Percentiles rank a stretch among this genome's conserved stretches.
These are phyloP conservation scores for Meta bourneti DNA, from an alignment of 2,888 invertebrate genomes.

Conservation along the genomic window DNA sequence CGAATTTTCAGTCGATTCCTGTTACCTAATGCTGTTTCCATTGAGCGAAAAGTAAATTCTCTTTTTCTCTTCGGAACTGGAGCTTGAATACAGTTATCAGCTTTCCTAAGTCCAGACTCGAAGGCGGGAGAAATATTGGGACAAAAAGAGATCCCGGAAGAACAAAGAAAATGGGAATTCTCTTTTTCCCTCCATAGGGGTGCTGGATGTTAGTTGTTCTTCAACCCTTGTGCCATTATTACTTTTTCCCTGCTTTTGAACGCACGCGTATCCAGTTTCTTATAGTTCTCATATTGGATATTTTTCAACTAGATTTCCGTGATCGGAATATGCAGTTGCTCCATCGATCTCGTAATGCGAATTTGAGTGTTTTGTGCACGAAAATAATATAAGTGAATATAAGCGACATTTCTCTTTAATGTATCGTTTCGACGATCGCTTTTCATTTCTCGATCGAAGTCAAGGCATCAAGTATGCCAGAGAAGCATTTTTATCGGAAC, in stretches of 20 bases:
- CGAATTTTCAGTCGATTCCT: slow-evolving; percentile 26
- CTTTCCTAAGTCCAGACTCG: background rate
- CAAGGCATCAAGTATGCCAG: too few relatives aligned
- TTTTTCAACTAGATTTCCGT: background rate
- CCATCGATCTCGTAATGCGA: background rate
- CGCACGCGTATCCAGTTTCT: background rate
- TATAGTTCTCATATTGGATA: background rate
- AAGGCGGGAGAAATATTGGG: background rate
- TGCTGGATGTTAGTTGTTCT: background rate
- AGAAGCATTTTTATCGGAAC: too few relatives aligned
- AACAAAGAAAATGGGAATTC: background rate
- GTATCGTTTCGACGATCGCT: too few relatives aligned
- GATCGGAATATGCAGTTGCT: background rate
- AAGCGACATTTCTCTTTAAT: too few relatives aligned
- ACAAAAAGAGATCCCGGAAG: background rate
- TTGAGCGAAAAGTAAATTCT: slow-evolving; percentile 19
- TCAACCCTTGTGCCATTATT: background rate
- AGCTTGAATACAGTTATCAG: slow-evolving; percentile 35
- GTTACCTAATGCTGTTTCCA: slow-evolving; percentile 40
- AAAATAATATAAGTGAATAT: background rate
- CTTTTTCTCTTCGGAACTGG: background rate
- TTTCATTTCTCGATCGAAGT: too few relatives aligned
- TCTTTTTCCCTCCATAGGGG: background rate
- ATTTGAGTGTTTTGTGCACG: background rate
- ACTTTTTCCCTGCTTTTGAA: background rate